Percentiles rank a stretch among this genome's conserved stretches.
These are phyloP conservation scores for Pogona vitticeps DNA, from an alignment of 2,113 vertebrate genomes.

Conservation along the genomic window DNA sequence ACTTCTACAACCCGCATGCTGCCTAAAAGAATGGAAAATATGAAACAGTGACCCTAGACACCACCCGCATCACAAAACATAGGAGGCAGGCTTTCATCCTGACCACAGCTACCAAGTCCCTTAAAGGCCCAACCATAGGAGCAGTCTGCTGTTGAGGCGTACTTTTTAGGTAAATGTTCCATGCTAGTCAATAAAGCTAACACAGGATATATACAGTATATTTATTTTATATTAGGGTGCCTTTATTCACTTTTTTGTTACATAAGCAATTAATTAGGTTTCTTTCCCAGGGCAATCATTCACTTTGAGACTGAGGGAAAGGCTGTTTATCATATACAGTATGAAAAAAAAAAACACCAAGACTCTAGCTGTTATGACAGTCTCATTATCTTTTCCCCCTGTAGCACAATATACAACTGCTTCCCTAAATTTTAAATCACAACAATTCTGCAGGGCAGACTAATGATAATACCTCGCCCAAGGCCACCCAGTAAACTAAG, in stretches of 20 bases:
- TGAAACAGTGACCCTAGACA: neutral
- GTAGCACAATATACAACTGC: neutral
- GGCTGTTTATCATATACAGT: neutral
- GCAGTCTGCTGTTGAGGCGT: neutral
- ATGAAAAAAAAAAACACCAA: neutral
- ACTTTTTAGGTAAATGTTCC: neutral
- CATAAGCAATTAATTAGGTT: neutral
- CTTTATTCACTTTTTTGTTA: neutral
- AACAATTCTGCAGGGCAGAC: neutral
- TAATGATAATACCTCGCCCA: neutral
- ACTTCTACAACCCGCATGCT: neutral
- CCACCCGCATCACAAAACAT: too few species aligned
- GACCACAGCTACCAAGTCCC: neutral
- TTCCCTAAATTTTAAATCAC: neutral
- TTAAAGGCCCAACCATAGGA: neutral
- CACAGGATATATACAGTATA: neutral
- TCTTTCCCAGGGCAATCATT: neutral
- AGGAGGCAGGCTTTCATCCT: neutral
- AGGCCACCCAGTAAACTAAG: neutral
- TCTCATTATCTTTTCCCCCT: neutral
- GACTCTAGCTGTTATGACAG: neutral
- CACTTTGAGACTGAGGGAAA: neutral
- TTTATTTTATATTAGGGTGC: neutral
- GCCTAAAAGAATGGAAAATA: neutral
- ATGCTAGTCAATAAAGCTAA: neutral